Conservation (phyloP, 2,888 invertebrate genomes). For the Endomychus coccineus region DNA sequence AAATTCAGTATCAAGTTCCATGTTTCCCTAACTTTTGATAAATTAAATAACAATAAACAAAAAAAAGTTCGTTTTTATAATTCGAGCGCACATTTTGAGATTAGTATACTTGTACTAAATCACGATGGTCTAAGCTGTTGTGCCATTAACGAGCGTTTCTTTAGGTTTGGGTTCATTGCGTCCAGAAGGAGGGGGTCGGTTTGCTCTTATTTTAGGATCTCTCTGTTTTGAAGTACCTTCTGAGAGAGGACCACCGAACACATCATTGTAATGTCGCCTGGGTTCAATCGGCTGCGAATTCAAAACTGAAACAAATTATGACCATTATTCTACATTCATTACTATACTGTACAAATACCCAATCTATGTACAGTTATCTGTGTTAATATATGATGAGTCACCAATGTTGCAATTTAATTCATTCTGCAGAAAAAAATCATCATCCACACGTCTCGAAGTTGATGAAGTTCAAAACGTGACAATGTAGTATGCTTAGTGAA, state of each 20-base stretch:
- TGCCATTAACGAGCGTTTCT: constrained; percentile 61
- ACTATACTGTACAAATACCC: too few relatives aligned
- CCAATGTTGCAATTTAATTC: too few relatives aligned
- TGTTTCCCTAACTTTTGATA: constrained; percentile 6
- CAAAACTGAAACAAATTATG: neutral
- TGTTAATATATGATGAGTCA: too few relatives aligned
- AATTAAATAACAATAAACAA: constrained; percentile 11
- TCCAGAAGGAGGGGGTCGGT: constrained; percentile 37
- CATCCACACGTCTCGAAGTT: too few relatives aligned
- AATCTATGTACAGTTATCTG: too few relatives aligned
- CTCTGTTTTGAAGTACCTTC: constrained; percentile 32
- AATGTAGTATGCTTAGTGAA: too few relatives aligned
- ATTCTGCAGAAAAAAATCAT: too few relatives aligned
- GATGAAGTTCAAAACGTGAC: too few relatives aligned
- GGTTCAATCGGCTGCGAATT: neutral
- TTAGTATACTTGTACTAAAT: constrained; percentile 10
- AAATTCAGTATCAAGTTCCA: constrained; percentile 5
- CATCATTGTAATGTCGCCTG: constrained; percentile 11
- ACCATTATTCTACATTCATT: too few relatives aligned
- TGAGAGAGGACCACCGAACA: constrained; percentile 18
- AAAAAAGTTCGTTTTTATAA: too few relatives aligned
- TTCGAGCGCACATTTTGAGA: constrained; percentile 12
- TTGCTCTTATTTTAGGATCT: constrained; percentile 35
- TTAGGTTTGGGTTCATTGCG: constrained; percentile 51
- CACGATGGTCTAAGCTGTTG: constrained; percentile 47